Evolutionary conservation across 2,797 vertebrate genomes (phyloP).

Genomic region (Leptodactylus fallax): DNA sequence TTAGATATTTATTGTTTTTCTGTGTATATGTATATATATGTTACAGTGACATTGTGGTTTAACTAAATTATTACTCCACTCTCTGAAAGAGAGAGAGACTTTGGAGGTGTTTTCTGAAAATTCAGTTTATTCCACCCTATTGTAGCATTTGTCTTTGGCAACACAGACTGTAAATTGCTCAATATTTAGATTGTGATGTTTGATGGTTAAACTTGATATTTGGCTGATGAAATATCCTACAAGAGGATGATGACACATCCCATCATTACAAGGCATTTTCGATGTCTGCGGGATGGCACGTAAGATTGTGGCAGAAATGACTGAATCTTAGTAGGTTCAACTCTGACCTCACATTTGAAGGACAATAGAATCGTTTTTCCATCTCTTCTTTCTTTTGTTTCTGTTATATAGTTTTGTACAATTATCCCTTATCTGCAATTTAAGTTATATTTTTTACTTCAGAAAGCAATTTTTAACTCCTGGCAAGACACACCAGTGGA

Average conservation of each 20-base stretch:
- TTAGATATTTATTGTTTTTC: too few relatives aligned
- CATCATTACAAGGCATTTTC: neutral
- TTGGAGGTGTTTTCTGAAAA: neutral
- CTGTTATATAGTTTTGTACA: neutral
- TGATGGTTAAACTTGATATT: neutral
- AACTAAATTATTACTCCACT: too few relatives aligned
- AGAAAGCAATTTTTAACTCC: too few relatives aligned
- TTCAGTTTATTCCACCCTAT: neutral
- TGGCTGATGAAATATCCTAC: conserved; percentile 46
- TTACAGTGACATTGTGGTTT: too few relatives aligned
- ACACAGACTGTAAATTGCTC: neutral
- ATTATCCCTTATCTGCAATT: too few relatives aligned
- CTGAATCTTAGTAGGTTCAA: neutral
- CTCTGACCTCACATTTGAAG: neutral
- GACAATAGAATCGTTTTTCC: neutral
- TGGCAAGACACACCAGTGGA: too few relatives aligned
- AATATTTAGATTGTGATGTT: neutral
- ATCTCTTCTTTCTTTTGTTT: neutral
- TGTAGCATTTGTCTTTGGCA: conserved; percentile 16
- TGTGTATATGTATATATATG: too few relatives aligned
- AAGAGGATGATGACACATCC: neutral
- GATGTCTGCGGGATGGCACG: neutral
- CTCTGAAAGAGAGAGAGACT: too few relatives aligned
- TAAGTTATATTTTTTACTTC: too few relatives aligned
- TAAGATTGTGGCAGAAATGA: conserved; percentile 7